phyloP scores from a whole-genome alignment of 1,140 invertebrate species.

The Sminthurides bifidus region DNA sequence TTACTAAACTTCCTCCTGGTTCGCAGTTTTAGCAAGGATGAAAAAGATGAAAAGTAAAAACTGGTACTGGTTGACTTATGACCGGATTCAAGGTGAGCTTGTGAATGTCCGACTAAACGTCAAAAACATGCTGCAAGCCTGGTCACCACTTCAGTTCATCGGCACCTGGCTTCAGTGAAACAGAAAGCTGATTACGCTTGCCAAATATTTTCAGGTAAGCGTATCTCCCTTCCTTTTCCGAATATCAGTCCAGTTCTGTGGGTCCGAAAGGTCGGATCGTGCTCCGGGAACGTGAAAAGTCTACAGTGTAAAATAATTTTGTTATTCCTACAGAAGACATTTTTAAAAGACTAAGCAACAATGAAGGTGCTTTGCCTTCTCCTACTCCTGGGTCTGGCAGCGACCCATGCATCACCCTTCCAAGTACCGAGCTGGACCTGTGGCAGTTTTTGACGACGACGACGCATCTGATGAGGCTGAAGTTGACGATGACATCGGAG shows the following conservation, averaged over 20 bases:
- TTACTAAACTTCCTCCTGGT: neutral
- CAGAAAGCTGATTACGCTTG: neutral
- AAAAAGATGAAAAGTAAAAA: constrained; percentile 2
- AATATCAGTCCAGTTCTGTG: no score
- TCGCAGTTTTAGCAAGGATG: neutral
- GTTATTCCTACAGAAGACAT: neutral
- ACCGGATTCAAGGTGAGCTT: constrained; percentile 8
- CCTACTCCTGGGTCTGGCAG: neutral
- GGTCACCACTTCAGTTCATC: neutral
- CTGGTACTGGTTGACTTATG: constrained; percentile 3
- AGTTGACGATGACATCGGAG: neutral
- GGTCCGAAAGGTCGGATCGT: no score
- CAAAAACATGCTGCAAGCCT: neutral
- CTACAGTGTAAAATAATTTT: neutral
- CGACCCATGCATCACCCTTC: neutral
- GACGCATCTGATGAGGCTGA: neutral
- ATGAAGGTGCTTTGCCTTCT: neutral
- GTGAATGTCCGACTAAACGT: constrained; percentile 4
- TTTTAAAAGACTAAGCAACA: neutral
- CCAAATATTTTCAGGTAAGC: neutral
- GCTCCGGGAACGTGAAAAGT: no score
- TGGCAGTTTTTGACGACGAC: neutral
- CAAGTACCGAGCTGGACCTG: neutral
- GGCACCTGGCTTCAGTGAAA: neutral
- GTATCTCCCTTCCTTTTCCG: neutral